Base-by-base conservation (phyloP, 2,113 vertebrate genomes). In the Melierax canorus region DNA sequence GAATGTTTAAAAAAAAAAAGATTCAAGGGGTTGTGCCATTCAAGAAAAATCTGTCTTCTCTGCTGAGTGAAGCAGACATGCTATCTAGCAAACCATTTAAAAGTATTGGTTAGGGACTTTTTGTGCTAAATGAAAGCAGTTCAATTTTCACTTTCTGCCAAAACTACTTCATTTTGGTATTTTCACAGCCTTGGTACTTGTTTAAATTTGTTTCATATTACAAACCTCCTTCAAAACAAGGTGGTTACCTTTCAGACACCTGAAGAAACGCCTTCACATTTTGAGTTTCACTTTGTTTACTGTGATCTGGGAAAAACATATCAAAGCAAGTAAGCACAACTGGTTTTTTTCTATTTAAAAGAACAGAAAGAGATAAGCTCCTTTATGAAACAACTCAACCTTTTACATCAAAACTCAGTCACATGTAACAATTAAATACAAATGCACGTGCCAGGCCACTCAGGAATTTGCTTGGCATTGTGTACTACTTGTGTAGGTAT, bases 61-160 rank as follows among this genome's bases (percentile, higher is more conserved):
- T 87, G 46, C 51, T 92, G 78, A 94, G 68, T 36, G 84, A 86
- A 58, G 39, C 80, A 95, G 92, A 93, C 38, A 1, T 91, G 69
- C 45, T 76, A 80, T 84, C 86, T 93, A 92, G 69, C 46, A 96
- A 95, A 90, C 41, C 55, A 53, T 85, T 90, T 84, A 50, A 32
- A 91, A 88, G 84, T 63, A 96, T 78, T 83, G 90, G 76, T 83
- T 85, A 83, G 71, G 53, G 81, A 94, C 60, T 73, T 67, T n/a
- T 80, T 89, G 83, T 79, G 94, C 91, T 79, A 66, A 73, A 55
- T 11, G 64, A 95, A 96, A 96, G 83, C 92, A 95, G 97, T 88
- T 95, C 74, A 92, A 10, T 72, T 91, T 94, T 86, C 62, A 53
- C 39, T 91, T 95, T 75, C 77, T 96, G 83, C 77, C 91, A 85